A percentile compares a stretch with the other conserved stretches of the same genome.
These are phyloP conservation scores for Neodiprion virginianus DNA, from an alignment of 1,140 invertebrate species.

Conservation along the genomic window DNA sequence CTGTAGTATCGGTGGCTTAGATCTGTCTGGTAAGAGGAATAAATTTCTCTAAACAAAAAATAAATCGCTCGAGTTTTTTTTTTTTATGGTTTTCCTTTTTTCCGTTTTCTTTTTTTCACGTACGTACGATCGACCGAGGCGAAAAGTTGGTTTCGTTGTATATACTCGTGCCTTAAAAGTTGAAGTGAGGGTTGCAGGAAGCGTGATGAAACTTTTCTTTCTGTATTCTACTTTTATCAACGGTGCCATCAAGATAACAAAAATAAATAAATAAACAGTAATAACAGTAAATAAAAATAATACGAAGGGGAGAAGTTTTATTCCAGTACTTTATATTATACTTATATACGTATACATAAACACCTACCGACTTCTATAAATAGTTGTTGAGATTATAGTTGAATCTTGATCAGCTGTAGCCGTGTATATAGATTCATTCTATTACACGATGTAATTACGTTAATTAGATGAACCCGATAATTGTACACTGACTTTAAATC, in stretches of 20 bases:
- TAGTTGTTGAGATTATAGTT: too few relatives aligned
- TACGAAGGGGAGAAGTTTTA: not conserved
- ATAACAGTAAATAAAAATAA: not conserved
- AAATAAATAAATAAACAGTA: too few relatives aligned
- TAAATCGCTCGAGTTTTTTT: not conserved
- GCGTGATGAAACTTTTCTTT: not conserved
- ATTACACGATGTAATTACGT: too few relatives aligned
- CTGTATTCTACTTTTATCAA: not conserved
- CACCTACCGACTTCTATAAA: too few relatives aligned
- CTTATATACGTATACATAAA: not conserved
- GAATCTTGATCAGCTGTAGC: too few relatives aligned
- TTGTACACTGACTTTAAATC: not conserved
- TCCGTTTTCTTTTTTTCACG: too few relatives aligned
- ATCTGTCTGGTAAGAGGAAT: conserved; percentile 52
- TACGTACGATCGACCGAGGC: not conserved
- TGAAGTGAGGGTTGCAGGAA: not conserved
- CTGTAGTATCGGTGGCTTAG: conserved; percentile 54
- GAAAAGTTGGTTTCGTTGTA: not conserved
- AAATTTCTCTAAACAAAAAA: not conserved
- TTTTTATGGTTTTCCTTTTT: not conserved
- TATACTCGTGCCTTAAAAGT: not conserved
- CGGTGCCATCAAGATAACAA: too few relatives aligned
- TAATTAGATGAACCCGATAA: not conserved
- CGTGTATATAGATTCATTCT: too few relatives aligned
- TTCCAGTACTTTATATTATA: not conserved